Evolutionary conservation across 2,888 invertebrate genomes (phyloP), one percentile per base, ranked within the genome.

Genomic region (Adineta ricciae): DNA sequence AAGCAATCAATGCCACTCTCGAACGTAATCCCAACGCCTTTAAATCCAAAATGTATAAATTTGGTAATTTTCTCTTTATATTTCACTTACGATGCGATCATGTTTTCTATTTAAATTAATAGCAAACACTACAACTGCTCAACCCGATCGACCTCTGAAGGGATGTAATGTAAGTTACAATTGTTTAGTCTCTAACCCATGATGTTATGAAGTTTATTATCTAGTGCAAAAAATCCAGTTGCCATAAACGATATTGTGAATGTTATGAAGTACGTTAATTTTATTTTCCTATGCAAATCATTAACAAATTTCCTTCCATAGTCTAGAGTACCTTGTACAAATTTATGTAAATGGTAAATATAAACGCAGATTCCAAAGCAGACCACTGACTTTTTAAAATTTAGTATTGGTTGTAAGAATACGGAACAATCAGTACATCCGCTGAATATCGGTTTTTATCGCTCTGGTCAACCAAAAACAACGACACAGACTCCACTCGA

Each of bases 11-110:
- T 88, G 94, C 95, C 49, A 97, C 97, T 88, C 92, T 99, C 83
- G 98, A 99, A 88, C 92, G 99, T 87, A 99, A 99, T 92, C 98
- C 99, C 0, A 94, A 95, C 89, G 99, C 99, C 16, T 99, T 99
- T 90, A 94, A 97, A 90, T 99, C 99, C 9, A 99, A 99, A 93
- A 98, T 99, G 88, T 97, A 97, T 9, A 85, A 85, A 85, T 84
- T 84, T 52, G 83, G 83, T 54, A 64, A 50, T 24, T 41, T 50
- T 41, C 46, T 8, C 11, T 11, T 9, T 24, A 36, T n/a, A 78
- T 24, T 41, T 3, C n/a, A 19, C 19, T 64, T 27, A 32, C 2
- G 11, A 36, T 64, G 0, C n/a, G 27, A 27, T 9, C 1, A 56
- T 52, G 5, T 52, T 16, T 52, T 52, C 21, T 21, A 27, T 1